phyloP scores from a whole-genome alignment of 2,113 vertebrate species.

The Festucalex cinctus region DNA sequence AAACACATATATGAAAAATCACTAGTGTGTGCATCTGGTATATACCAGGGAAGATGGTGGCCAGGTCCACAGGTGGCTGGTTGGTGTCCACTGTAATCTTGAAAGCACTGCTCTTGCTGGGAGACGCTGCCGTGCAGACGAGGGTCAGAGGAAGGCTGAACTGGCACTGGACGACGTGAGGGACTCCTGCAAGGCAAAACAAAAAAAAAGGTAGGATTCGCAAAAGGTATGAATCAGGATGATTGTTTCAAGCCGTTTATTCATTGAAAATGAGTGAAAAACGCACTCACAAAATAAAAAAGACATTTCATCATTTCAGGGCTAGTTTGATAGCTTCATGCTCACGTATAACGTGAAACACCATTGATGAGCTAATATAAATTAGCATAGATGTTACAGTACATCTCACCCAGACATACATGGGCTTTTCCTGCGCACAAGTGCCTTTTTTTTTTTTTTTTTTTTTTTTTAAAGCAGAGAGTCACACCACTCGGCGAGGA shows the following conservation, averaged over 20 bases:
- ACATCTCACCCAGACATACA: background rate
- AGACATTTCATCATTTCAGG: too few relatives aligned
- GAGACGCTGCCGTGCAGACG: constrained; percentile 76
- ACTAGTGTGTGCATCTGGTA: background rate
- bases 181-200: constrained; percentile 74
- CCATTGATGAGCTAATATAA: background rate
- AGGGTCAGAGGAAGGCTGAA: constrained; percentile 85
- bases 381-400: background rate
- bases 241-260: too few relatives aligned
- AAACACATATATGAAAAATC: constrained; percentile 13
- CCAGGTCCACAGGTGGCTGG: constrained; percentile 84
- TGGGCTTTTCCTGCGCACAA: constrained; percentile 37
- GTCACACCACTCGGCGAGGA: background rate
- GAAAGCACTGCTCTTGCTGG: constrained; percentile 83
- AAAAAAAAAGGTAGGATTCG: too few relatives aligned
- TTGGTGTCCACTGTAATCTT: constrained; percentile 95
- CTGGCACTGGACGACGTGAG: constrained; percentile 78
- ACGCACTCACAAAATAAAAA: too few relatives aligned
- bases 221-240: too few relatives aligned
- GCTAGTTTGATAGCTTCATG: background rate
- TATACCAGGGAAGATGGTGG: constrained; percentile 86
- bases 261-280: too few relatives aligned
- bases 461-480: too few relatives aligned
- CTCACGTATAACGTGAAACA: background rate
- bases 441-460: background rate